Conservation (phyloP, 1,140 invertebrate species). For the Trichonephila clavipes region DNA sequence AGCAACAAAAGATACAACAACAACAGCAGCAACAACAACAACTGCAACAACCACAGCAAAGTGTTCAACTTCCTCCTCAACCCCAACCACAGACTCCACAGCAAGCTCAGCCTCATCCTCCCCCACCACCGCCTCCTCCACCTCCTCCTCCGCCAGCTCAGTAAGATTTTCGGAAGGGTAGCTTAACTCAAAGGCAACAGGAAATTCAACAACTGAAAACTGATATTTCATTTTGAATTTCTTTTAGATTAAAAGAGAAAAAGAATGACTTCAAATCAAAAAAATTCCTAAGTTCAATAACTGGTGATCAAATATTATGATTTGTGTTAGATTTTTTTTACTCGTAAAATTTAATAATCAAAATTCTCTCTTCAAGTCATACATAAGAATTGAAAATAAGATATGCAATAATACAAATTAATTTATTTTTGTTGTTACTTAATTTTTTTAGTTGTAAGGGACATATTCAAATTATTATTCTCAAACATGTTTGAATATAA, state of each 20-base stretch:
- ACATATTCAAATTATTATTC: no score
- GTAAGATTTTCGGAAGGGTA: background rate
- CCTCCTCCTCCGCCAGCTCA: slow-evolving; percentile 31
- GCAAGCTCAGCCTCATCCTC: slow-evolving; percentile 43
- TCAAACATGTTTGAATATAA: no score
- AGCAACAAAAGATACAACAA: slow-evolving; percentile 30
- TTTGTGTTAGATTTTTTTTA: no score
- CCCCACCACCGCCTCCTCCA: slow-evolving; percentile 55
- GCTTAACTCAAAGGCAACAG: slow-evolving; percentile 7
- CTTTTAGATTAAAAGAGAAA: background rate
- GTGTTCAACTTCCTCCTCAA: slow-evolving; percentile 24
- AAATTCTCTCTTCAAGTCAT: background rate
- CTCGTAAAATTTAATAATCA: background rate
- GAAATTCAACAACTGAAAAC: background rate
- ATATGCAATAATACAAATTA: no score
- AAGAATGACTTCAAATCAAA: background rate
- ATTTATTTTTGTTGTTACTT: no score
- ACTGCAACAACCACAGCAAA: background rate
- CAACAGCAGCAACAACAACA: slow-evolving; percentile 32
- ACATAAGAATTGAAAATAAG: background rate
- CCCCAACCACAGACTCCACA: slow-evolving; percentile 42
- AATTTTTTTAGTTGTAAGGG: no score
- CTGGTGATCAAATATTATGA: no score
- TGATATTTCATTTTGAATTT: background rate
- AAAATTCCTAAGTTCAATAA: background rate